phyloP scores from a whole-genome alignment of 30 jellyfish, hydroid and myxozoan genomes.

The Hydra vulgaris region DNA sequence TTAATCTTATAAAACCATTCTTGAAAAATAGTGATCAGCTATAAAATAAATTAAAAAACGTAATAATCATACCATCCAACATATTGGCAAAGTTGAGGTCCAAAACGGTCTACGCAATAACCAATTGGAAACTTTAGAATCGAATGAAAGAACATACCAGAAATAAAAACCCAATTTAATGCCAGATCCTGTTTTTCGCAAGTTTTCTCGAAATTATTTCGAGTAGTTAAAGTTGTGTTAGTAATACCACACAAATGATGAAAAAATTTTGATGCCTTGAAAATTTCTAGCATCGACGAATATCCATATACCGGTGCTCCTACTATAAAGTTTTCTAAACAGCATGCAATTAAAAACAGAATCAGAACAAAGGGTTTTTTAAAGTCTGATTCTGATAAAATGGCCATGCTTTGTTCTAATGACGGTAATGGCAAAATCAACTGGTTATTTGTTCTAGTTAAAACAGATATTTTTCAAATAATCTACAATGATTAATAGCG shows the following conservation, averaged over 20 bases:
- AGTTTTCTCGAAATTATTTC: neutral
- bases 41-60: neutral
- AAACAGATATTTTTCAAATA: no score
- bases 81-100: conserved; percentile 9
- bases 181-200: conserved; percentile 23
- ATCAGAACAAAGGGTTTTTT: neutral
- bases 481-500: no score
- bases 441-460: no score
- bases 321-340: neutral
- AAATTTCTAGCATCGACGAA: conserved; percentile 16
- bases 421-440: no score
- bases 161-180: neutral
- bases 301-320: conserved; percentile 24
- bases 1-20: no score
- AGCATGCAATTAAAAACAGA: neutral
- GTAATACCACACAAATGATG: neutral
- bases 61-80: conserved; percentile 17
- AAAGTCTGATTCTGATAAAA: neutral
- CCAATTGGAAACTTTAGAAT: conserved; percentile 14
- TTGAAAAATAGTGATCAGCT: neutral
- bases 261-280: neutral
- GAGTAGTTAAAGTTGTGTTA: neutral
- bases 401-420: no score
- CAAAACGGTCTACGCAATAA: conserved; percentile 9
- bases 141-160: conserved; percentile 13